Conservation (phyloP, 2,888 invertebrate species). For the Cyclophora albipunctata region DNA sequence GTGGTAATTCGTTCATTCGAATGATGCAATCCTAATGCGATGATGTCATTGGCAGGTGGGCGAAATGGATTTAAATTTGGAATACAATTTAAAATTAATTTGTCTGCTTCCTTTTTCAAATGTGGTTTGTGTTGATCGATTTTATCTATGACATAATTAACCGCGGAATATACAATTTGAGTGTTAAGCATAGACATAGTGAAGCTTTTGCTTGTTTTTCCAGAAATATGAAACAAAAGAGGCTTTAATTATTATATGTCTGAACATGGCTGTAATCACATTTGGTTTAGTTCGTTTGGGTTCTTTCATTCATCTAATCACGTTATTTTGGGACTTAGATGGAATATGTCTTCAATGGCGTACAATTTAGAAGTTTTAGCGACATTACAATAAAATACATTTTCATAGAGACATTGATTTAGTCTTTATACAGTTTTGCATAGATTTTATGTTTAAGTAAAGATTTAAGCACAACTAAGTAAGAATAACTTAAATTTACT, state of each 20-base stretch:
- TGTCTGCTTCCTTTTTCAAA: conserved; percentile 24
- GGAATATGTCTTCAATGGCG: conserved; percentile 39
- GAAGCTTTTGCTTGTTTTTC: neutral
- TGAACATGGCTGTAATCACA: conserved; percentile 70
- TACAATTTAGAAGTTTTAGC: neutral
- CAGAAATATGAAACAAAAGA: conserved; percentile 27
- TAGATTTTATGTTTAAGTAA: too few species aligned
- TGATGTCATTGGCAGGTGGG: conserved; percentile 42
- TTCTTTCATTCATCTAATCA: conserved; percentile 72
- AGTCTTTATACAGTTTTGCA: too few species aligned
- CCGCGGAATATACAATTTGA: too few species aligned
- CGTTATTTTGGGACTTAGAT: conserved; percentile 64
- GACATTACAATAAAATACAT: neutral
- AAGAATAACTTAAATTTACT: too few species aligned
- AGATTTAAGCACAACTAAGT: too few species aligned
- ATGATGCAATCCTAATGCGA: conserved; percentile 38
- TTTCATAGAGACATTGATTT: too few species aligned
- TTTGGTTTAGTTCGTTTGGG: conserved; percentile 71
- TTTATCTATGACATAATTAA: neutral
- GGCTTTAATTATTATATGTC: conserved; percentile 69
- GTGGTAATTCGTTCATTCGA: conserved; percentile 23
- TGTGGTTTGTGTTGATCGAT: conserved; percentile 8
- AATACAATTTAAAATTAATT: conserved; percentile 27
- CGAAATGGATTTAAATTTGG: conserved; percentile 32
- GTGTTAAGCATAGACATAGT: too few species aligned